Base-by-base conservation (phyloP, 2,113 vertebrate genomes). In the Lonchura striata region DNA sequence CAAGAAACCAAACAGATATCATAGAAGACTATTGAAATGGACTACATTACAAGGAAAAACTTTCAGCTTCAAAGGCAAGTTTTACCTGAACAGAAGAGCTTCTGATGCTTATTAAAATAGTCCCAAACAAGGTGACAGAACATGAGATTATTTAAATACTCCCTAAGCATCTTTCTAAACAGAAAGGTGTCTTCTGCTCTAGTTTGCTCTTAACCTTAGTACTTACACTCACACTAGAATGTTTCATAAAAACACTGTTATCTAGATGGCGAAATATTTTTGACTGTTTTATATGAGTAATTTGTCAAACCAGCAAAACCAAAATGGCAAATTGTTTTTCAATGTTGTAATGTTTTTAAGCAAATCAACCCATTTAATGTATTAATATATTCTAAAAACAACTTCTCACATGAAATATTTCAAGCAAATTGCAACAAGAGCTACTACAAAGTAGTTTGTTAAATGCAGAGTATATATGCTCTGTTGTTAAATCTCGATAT, bases 381-480 rank as follows among this genome's bases (percentile, higher is more conserved):
- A 91, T 93, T 90, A 70, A 81, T 77, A 86, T 63, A 97, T 75
- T 81, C 77, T 27, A 20, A 75, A 82, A 94, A 41, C 52, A 75
- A 64, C 52, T 91, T 91, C 23, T 75, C n/a, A 82, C 2, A 0
- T 60, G 20, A 81, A 82, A n/a, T 68, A 71, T 1, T 49, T n/a
- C 47, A 75, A 86, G 57, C 14, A 82, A 88, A 21, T 46, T 63
- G 42, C 80, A 49, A 65, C 31, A 87, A 76, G 85, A 83, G 31
- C 53, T 56, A 75, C 64, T 44, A 71, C 22, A 53, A 86, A 79
- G 69, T 60, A 84, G 60, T 46, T 19, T 2, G 20, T n/a, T 77
- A 85, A 95, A 90, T 19, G 27, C 70, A 86, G 53, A 81, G 39
- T 53, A 94, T 65, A 94, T 65, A 41, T 68, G 49, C 49, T 91